These are phyloP conservation scores for Parascotia fuliginaria DNA, from an alignment of 2,888 invertebrate species.

Conservation along the genomic window DNA sequence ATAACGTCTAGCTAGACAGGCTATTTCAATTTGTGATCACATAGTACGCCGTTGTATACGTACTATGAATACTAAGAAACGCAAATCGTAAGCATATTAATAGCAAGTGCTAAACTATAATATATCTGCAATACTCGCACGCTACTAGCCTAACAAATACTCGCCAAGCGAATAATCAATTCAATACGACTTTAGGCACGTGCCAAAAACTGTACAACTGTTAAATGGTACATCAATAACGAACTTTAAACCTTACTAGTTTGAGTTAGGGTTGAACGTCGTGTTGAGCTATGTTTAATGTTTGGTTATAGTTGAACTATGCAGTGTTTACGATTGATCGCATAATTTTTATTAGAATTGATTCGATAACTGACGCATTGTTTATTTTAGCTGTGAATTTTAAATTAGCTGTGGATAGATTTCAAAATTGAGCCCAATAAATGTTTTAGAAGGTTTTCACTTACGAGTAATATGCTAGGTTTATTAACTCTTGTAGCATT, in stretches of 20 bases:
- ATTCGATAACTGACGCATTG: constrained; percentile 31
- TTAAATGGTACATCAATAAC: neutral
- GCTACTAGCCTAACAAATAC: constrained; percentile 48
- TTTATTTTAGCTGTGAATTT: constrained; percentile 23
- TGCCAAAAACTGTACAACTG: constrained; percentile 40
- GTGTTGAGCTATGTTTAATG: neutral
- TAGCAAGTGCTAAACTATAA: constrained; percentile 34
- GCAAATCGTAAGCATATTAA: constrained; percentile 64
- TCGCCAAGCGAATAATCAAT: constrained; percentile 38
- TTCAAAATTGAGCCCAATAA: too few species aligned
- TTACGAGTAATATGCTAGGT: too few species aligned
- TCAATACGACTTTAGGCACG: constrained; percentile 38
- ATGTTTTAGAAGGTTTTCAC: too few species aligned
- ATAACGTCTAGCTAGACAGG: constrained; percentile 2
- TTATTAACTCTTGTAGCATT: too few species aligned
- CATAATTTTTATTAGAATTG: constrained; percentile 38
- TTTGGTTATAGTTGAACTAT: constrained; percentile 13
- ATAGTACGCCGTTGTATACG: constrained; percentile 33
- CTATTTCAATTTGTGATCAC: constrained; percentile 33
- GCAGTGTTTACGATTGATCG: constrained; percentile 33
- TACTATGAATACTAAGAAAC: constrained; percentile 49
- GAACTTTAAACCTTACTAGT: neutral
- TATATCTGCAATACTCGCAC: constrained; percentile 47
- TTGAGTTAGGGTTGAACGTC: constrained; percentile 18
- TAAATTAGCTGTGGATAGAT: neutral